Conservation (phyloP, 1,140 invertebrate genomes). For the Brachystomella parvula region DNA sequence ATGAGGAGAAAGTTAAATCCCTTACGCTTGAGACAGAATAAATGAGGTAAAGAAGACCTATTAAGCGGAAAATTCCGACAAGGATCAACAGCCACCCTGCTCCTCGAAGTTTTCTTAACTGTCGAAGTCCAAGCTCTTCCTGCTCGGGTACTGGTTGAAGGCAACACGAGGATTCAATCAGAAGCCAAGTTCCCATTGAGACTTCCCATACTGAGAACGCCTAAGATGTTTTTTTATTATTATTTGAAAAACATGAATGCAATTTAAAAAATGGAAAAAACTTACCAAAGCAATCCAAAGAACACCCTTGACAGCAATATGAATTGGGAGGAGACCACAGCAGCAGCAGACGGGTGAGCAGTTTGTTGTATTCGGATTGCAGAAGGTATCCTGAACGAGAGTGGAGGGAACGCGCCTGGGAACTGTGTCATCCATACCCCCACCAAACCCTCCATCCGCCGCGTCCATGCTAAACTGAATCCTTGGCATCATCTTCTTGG, state of each 20-base stretch:
- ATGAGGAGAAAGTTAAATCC: too few relatives aligned
- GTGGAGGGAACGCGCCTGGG: neutral
- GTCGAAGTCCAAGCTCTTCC: neutral
- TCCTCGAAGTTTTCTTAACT: neutral
- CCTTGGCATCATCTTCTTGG: neutral
- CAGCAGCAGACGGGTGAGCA: conserved; percentile 8
- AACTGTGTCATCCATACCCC: neutral
- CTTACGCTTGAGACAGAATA: neutral
- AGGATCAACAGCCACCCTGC: neutral
- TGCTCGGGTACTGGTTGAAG: neutral
- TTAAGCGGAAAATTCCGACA: neutral
- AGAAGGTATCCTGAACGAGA: neutral
- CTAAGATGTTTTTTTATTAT: too few relatives aligned
- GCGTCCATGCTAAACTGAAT: neutral
- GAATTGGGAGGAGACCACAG: conserved; percentile 1
- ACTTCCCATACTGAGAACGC: neutral
- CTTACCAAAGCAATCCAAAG: conserved; percentile 1
- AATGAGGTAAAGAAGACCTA: neutral
- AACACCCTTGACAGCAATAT: neutral
- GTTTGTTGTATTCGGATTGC: conserved; percentile 4
- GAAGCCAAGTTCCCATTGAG: neutral
- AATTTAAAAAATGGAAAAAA: neutral
- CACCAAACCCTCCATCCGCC: neutral
- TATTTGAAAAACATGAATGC: too few relatives aligned
- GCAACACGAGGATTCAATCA: neutral